These are phyloP conservation scores for Magallana angulata DNA, from an alignment of 1,140 invertebrate species.

Conservation along the genomic window DNA sequence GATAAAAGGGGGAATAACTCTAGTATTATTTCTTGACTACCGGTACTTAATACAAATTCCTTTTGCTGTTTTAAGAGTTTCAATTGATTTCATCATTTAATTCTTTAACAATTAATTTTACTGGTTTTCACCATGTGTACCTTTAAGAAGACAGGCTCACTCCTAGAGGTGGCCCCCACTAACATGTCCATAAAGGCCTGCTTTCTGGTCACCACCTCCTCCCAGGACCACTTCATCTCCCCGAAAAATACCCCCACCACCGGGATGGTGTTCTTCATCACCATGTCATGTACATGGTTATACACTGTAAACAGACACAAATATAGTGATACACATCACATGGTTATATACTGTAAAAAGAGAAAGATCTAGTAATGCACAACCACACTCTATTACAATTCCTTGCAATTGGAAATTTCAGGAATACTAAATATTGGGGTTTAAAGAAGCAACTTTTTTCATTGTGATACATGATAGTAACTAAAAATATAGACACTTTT, in stretches of 20 bases:
- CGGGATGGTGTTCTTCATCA: conserved; percentile 64
- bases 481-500: too few species aligned
- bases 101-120: too few species aligned
- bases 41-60: too few species aligned
- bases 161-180: conserved; percentile 62
- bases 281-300: conserved; percentile 68
- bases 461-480: too few species aligned
- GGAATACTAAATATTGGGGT: too few species aligned
- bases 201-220: conserved; percentile 69
- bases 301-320: conserved; percentile 58
- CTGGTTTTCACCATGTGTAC: conserved; percentile 41
- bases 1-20: neutral
- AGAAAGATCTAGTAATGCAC: neutral
- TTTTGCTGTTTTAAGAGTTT: too few species aligned
- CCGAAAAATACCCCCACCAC: conserved; percentile 74
- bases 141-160: conserved; percentile 74
- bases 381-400: too few species aligned
- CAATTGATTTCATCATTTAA: too few species aligned
- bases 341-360: conserved; percentile 67
- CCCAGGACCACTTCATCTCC: conserved; percentile 70
- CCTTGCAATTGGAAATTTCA: too few species aligned
- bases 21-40: neutral
- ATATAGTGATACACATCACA: conserved; percentile 23
- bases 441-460: too few species aligned
- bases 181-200: conserved; percentile 71